Evolutionary conservation across 2,797 vertebrate genomes (phyloP), one percentile per base, ranked within the genome.

Genomic region (Echeneis naucrates): DNA sequence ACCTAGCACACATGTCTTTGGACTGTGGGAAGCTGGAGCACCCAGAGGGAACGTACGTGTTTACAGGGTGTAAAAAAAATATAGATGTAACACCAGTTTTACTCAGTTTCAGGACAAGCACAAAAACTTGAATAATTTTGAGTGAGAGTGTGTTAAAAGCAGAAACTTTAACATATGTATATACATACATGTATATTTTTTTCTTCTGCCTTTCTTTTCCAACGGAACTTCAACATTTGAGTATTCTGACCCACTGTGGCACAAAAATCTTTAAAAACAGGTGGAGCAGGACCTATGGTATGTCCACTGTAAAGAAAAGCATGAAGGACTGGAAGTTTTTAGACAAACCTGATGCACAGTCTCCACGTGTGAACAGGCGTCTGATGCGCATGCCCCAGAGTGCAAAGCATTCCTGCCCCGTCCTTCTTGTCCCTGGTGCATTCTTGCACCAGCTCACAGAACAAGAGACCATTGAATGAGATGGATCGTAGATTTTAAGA

Each of bases 401-500:
- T 0, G 2, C 16, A 58, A 23, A 10, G 23, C 40, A 75, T 73
- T 48, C 56, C 57, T 53, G 37, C n/a, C 42, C 17, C 62, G 1
- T 21, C n/a, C 44, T 8, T 35, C 30, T 35, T 5, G 4, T 30
- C 40, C 47, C 17, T 1, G 0, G 53, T 19, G 24, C 8, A 0
- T 53, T 68, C 55, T 23, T 56, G 70, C 38, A 26, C 17, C 16
- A 0, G 23, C 26, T 92, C 83, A 90, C 42, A 89, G 78, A 24
- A 68, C 81, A n/a, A 88, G 84, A 24, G 75, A 67, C 1, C 82
- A 89, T 35, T 71, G 70, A 89, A 35, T 71, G 70, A 3, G 80
- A 83, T 2, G 75, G 88, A 19, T 90, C 83, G 0, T 88, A 88
- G 17, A 93, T 86, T 64, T 82, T 59, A 13, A 93, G 69, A 16